These are phyloP conservation scores for Alexandromys fortis DNA, from an alignment of 2,113 vertebrate genomes.

Conservation along the genomic window DNA sequence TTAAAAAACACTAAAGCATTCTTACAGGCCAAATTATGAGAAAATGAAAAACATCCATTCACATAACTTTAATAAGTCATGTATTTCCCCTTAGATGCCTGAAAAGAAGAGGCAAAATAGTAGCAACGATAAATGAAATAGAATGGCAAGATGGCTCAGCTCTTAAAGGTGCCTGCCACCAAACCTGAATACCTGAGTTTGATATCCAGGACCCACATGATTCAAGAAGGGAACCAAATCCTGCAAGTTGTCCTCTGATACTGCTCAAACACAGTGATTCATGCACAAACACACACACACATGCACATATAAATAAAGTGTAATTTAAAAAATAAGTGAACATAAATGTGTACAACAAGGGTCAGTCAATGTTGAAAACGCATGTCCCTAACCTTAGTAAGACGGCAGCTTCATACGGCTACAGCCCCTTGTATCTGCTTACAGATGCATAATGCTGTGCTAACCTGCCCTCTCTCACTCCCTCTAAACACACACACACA, in stretches of 20 bases:
- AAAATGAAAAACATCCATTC: constrained; percentile 56
- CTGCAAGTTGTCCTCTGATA: not conserved
- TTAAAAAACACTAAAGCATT: constrained; percentile 34
- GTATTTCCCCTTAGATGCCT: constrained; percentile 61
- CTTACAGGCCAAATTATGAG: constrained; percentile 43
- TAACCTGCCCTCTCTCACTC: not conserved
- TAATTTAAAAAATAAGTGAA: not conserved
- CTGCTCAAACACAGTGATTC: not conserved
- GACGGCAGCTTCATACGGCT: not conserved
- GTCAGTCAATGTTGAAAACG: not conserved
- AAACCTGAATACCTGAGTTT: not conserved
- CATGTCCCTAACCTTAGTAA: not conserved
- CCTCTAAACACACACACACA: not conserved
- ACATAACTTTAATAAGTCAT: constrained; percentile 58
- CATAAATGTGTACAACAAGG: constrained; percentile 28
- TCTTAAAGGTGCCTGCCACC: not conserved
- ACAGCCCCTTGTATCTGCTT: not conserved
- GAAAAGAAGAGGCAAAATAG: constrained; percentile 30
- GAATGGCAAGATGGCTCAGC: not conserved
- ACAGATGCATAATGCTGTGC: not conserved
- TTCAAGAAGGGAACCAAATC: not conserved
- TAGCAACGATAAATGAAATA: not conserved
- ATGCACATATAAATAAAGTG: not conserved
- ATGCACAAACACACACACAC: not conserved
- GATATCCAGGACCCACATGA: not conserved